phyloP scores from a whole-genome alignment of 2,888 invertebrate species.

The Drosophila leonis region DNA sequence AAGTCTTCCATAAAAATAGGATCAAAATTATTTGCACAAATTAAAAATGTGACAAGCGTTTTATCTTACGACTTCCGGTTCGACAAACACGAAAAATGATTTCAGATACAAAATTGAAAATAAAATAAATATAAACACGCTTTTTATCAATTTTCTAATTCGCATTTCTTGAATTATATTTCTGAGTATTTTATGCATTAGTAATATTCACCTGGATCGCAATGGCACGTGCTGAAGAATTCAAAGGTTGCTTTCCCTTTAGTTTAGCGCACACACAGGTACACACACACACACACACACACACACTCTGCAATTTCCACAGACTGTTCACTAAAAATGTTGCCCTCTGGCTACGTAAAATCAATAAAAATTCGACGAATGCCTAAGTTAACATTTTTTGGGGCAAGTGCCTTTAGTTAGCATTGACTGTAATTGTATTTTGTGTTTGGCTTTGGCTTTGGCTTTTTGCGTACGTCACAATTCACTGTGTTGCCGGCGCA shows the following conservation, averaged over 20 bases:
- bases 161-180: not conserved
- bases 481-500: constrained; percentile 31
- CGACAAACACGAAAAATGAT: not conserved
- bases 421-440: constrained; percentile 25
- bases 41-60: constrained; percentile 35
- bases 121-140: not conserved
- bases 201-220: constrained; percentile 82
- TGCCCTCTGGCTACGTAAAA: constrained; percentile 47
- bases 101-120: not conserved
- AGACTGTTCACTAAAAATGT: constrained; percentile 21
- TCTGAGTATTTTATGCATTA: not conserved
- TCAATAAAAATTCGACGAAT: constrained; percentile 51
- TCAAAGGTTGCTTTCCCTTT: constrained; percentile 62
- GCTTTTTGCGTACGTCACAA: constrained; percentile 50
- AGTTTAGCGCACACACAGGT: constrained; percentile 31
- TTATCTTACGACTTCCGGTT: constrained; percentile 47
- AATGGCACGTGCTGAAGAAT: constrained; percentile 85
- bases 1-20: constrained; percentile 2
- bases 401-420: constrained; percentile 8
- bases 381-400: constrained; percentile 67
- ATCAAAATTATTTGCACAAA: constrained; percentile 25
- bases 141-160: not conserved
- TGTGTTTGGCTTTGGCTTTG: constrained; percentile 19
- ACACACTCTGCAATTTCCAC: constrained; percentile 20
- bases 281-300: constrained; percentile 14